Conservation (phyloP, 1,140 invertebrate species). For the Danaus plexippus region DNA sequence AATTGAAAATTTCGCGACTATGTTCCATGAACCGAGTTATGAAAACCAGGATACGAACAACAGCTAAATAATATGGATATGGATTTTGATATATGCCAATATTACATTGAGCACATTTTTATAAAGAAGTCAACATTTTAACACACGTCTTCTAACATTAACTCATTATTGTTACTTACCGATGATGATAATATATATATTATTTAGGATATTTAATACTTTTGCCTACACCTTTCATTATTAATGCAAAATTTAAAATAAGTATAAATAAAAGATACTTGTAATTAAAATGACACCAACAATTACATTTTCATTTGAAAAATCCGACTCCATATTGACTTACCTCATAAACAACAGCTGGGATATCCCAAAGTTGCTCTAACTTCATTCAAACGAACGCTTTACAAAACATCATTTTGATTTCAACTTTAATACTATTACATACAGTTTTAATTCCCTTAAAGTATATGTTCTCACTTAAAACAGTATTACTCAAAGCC, state of each 20-base stretch:
- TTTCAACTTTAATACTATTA: conserved; percentile 22
- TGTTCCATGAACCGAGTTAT: conserved; percentile 45
- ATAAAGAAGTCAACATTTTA: no score
- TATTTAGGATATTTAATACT: no score
- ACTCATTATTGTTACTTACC: no score
- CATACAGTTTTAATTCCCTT: conserved; percentile 18
- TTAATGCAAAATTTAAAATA: neutral
- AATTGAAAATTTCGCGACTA: conserved; percentile 19
- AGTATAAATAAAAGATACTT: no score
- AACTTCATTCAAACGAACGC: conserved; percentile 49
- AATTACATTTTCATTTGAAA: conserved; percentile 10
- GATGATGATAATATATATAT: no score
- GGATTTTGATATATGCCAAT: conserved; percentile 18
- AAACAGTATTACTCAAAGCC: conserved; percentile 4
- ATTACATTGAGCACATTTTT: neutral
- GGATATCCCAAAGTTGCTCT: conserved; percentile 63
- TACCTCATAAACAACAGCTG: conserved; percentile 33
- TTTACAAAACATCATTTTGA: conserved; percentile 20
- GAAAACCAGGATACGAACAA: conserved; percentile 43
- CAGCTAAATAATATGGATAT: conserved; percentile 23
- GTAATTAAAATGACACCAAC: no score
- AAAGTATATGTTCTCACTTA: neutral
- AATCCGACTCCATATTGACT: conserved; percentile 35
- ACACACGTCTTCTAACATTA: no score
- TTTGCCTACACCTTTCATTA: no score